phyloP scores from a whole-genome alignment of 2,113 vertebrate species.

The Dicentrarchus labrax region DNA sequence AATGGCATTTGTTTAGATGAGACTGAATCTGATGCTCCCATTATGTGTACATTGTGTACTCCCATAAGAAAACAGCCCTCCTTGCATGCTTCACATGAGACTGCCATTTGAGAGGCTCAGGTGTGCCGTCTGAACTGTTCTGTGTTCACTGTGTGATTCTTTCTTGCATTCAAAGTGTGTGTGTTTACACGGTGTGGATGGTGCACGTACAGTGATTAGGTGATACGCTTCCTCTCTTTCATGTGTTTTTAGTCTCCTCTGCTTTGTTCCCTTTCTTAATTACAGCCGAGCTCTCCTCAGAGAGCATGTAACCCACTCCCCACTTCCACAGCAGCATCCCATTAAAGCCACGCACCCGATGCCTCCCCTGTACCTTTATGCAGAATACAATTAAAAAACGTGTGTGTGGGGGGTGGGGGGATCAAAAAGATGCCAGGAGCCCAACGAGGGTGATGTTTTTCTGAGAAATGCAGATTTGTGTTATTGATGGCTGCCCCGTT shows the following conservation, averaged over 20 bases:
- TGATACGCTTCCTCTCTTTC: conserved; percentile 77
- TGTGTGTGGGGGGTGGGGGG: conserved; percentile 34
- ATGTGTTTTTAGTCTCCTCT: conserved; percentile 83
- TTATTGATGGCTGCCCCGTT: conserved; percentile 84
- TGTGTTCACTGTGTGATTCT: conserved; percentile 34
- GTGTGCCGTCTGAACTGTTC: conserved; percentile 34
- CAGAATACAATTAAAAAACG: conserved; percentile 83
- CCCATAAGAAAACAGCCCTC: neutral
- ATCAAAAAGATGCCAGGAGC: conserved; percentile 84
- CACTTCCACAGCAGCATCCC: conserved; percentile 79
- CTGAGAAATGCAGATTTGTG: conserved; percentile 83
- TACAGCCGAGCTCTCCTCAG: conserved; percentile 83
- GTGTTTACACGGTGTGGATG: conserved; percentile 23
- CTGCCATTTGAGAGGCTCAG: conserved; percentile 51
- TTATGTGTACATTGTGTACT: neutral
- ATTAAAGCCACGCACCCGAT: conserved; percentile 76
- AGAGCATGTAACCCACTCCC: conserved; percentile 76
- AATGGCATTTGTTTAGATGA: neutral
- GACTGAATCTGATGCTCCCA: conserved; percentile 1
- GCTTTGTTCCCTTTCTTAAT: conserved; percentile 87
- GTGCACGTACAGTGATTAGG: conserved; percentile 74
- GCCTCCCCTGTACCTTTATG: conserved; percentile 78
- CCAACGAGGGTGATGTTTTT: conserved; percentile 79
- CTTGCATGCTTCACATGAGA: neutral
- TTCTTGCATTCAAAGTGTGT: conserved; percentile 28